Percentiles rank a stretch among this genome's conserved stretches.
Evolutionary conservation across 2,797 vertebrate species (phyloP).

Genomic region (Liasis olivaceus): DNA sequence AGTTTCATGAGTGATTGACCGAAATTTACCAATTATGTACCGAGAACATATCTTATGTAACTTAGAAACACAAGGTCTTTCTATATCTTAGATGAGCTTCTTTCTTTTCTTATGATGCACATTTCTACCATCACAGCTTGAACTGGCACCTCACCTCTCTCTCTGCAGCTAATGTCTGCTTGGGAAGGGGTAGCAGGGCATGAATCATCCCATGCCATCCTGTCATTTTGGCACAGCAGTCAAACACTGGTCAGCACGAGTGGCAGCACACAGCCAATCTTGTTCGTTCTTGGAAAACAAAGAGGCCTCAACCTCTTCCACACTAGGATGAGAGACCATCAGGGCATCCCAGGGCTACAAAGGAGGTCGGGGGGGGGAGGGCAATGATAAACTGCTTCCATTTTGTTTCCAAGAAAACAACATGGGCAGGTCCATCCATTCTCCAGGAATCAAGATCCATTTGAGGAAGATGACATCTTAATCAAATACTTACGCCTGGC

Average conservation of each 20-base stretch:
- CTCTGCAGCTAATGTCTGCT: background rate
- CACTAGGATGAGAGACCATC: background rate
- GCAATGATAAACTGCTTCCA: background rate
- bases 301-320: background rate
- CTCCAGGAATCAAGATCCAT: background rate
- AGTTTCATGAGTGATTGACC: background rate
- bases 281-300: background rate
- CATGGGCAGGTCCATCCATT: background rate
- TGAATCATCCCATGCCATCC: background rate
- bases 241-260: slow-evolving; percentile 45
- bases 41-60: background rate
- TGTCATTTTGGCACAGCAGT: background rate
- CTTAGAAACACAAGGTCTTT: background rate
- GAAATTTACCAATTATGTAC: background rate
- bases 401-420: background rate
- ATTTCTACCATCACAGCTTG: background rate
- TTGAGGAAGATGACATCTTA: background rate
- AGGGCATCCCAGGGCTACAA: background rate
- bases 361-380: background rate
- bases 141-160: background rate
- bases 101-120: background rate
- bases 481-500: slow-evolving; percentile 65
- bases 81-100: background rate
- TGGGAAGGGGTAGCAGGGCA: background rate
- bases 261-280: background rate